Evolutionary conservation across 2,113 vertebrate genomes (phyloP).

Genomic region (Myodes glareolus): DNA sequence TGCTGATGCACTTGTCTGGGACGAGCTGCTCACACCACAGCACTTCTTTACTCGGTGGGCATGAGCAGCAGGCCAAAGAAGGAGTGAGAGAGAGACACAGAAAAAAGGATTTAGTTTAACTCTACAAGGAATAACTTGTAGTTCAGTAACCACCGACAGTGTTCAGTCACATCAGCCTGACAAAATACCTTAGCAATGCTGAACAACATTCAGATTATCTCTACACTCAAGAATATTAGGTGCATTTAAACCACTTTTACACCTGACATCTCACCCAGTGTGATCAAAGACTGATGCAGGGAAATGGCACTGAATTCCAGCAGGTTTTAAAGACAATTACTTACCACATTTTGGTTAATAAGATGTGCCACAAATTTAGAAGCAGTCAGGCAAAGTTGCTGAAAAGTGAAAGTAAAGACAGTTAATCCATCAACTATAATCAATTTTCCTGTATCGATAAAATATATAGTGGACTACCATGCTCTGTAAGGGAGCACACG

Average conservation of each 20-base stretch:
- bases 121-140: conserved; percentile 14
- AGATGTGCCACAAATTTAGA: conserved; percentile 98
- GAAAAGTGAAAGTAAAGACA: conserved; percentile 78
- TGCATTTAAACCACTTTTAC: conserved; percentile 6
- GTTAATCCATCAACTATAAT: conserved; percentile 47
- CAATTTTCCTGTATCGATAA: neutral
- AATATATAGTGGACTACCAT: neutral
- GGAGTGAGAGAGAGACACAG: neutral
- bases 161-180: conserved; percentile 22
- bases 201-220: neutral
- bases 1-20: neutral
- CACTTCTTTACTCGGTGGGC: conserved; percentile 2
- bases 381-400: conserved; percentile 98
- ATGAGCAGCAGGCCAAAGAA: neutral
- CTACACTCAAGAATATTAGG: conserved; percentile 16
- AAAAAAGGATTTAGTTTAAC: neutral
- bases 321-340: conserved; percentile 74
- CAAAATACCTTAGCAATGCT: conserved; percentile 12
- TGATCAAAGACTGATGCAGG: conserved; percentile 8
- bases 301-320: neutral
- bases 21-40: too few relatives aligned
- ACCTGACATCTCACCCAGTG: conserved; percentile 41
- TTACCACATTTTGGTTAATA: conserved; percentile 99
- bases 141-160: neutral
- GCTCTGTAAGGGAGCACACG: conserved; percentile 1